A percentile compares a stretch with the other conserved stretches of the same genome.
phyloP scores from a whole-genome alignment of 35 echinoderm and acorn worm genomes.

The Anneissia japonica region DNA sequence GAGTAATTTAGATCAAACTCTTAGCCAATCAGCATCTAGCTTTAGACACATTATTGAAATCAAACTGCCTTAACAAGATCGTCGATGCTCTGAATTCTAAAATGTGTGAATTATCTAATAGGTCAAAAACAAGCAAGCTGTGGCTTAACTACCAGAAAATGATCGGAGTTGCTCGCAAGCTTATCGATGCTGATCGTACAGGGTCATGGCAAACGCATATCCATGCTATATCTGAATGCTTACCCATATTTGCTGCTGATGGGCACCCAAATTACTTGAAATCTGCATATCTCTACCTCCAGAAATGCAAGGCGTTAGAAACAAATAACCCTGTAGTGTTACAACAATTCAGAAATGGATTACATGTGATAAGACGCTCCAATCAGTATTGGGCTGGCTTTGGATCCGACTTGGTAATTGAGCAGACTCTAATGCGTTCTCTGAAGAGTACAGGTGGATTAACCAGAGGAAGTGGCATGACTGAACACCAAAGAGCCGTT shows the following conservation, averaged over 20 bases:
- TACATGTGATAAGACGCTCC: slow-evolving; percentile 16
- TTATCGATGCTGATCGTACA: slow-evolving; percentile 28
- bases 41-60: no score
- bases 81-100: background rate
- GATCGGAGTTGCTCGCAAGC: background rate
- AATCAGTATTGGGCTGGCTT: slow-evolving; percentile 27
- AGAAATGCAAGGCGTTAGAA: background rate
- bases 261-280: slow-evolving; percentile 14
- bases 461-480: slow-evolving; percentile 17
- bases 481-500: background rate
- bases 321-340: background rate
- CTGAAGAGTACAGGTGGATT: slow-evolving; percentile 26
- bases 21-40: no score
- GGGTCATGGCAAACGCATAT: slow-evolving; percentile 21
- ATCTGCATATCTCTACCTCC: slow-evolving; percentile 12
- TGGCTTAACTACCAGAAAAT: slow-evolving; percentile 9
- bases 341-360: background rate
- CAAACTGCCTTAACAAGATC: no score
- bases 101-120: background rate
- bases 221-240: background rate
- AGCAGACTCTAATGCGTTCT: slow-evolving; percentile 28
- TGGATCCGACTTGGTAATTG: slow-evolving; percentile 2
- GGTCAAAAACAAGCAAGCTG: no score
- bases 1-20: no score
- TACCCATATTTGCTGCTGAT: slow-evolving; percentile 31